These are phyloP conservation scores for Hyles vespertilio DNA, from an alignment of 1,140 invertebrate genomes.

Conservation along the genomic window DNA sequence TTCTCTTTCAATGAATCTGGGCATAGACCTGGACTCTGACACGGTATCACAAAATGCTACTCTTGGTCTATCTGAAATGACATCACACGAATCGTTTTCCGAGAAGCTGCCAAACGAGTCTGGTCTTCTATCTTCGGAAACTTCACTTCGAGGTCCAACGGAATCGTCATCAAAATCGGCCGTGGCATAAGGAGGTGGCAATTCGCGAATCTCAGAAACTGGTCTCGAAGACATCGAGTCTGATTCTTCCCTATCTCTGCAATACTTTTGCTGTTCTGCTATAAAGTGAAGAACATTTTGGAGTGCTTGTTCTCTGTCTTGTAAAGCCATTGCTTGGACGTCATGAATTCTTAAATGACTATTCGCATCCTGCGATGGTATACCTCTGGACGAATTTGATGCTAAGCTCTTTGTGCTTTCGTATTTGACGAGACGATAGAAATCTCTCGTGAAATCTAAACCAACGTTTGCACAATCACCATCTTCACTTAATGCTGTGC, in stretches of 20 bases:
- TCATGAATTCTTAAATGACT: slow-evolving; percentile 64
- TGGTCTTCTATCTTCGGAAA: slow-evolving; percentile 65
- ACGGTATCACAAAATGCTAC: slow-evolving; percentile 53
- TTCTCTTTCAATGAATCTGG: slow-evolving; percentile 64
- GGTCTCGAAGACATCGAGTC: slow-evolving; percentile 75
- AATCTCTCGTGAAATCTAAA: slow-evolving; percentile 87
- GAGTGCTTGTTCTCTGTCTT: slow-evolving; percentile 81
- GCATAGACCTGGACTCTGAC: slow-evolving; percentile 60
- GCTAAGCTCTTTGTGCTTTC: slow-evolving; percentile 87
- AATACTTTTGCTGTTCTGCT: slow-evolving; percentile 85
- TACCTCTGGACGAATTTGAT: slow-evolving; percentile 82
- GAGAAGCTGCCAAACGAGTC: slow-evolving; percentile 70
- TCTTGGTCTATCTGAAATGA: slow-evolving; percentile 44
- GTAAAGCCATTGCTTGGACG: slow-evolving; percentile 60
- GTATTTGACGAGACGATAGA: slow-evolving; percentile 85
- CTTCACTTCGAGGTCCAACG: slow-evolving; percentile 62
- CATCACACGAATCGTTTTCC: slow-evolving; percentile 64
- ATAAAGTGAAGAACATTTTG: slow-evolving; percentile 86
- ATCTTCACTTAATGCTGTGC: slow-evolving; percentile 81
- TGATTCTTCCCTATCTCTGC: slow-evolving; percentile 75
- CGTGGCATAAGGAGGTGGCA: slow-evolving; percentile 67
- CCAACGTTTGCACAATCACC: slow-evolving; percentile 81
- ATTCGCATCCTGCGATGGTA: slow-evolving; percentile 67
- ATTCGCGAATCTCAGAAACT: slow-evolving; percentile 70
- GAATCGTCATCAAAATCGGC: slow-evolving; percentile 69